Evolutionary conservation across 2,888 invertebrate species (phyloP), one percentile per base, ranked within the genome.

Genomic region (Leptodirus hochenwartii): DNA sequence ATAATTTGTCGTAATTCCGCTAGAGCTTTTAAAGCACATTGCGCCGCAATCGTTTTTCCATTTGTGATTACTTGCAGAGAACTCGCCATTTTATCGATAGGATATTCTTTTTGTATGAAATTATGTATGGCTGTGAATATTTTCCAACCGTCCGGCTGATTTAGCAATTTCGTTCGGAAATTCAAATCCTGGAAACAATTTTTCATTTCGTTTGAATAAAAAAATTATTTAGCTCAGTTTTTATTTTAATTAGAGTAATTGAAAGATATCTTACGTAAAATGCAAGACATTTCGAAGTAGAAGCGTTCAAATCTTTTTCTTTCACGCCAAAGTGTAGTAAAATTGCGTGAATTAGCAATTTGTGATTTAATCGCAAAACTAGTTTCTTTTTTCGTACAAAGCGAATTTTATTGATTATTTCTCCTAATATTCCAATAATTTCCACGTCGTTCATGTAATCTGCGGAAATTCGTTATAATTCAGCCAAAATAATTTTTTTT

Each of bases 361-460:
- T 76, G 44, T 90, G 88, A 50, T 85, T 88, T 34, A 90, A 51
- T 31, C 75, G 69, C 32, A 87, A 64, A 5, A 64, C 55, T 32
- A 78, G 70, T 46, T 70, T 71, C 22, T 72, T 64, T 17, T 66
- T 68, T 32, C 66, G 61, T 2, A 76, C 49, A 4, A 61, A 0
- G 76, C 70, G 38, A 82, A 62, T 44, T 74, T 71, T 27, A 31
- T 65, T 65, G 24, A 78, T 61, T 24, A 82, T 66, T 53, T 84
- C 77, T 49, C 71, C 72, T 0, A 78, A 73, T 1, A 87, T 67
- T 2, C 73, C 71, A 6, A 93, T 55, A 1, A 90, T 53, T 49
- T 95, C 93, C 0, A 87, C 85, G 47, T 93, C 91, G 0, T 78
- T 66, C 55, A 87, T 66, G 16, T 80, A 58, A 40, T 73, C 69